Evolutionary conservation across 2,888 invertebrate species (phyloP).

Genomic region (Aphodius granarius): DNA sequence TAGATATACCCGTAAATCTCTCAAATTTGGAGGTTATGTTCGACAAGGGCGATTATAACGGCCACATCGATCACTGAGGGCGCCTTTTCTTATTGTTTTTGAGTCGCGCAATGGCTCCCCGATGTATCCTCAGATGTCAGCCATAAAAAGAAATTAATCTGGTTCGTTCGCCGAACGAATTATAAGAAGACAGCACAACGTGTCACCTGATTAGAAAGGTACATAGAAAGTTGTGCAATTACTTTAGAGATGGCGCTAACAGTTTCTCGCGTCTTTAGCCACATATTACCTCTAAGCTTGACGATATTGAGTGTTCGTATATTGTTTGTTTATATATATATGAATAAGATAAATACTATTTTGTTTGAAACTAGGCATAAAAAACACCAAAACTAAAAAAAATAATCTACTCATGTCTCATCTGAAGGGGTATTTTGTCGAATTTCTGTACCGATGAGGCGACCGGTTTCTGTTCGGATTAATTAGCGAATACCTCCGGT

Average conservation of each 20-base stretch:
- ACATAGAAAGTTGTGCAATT: too few relatives aligned
- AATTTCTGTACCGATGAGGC: neutral
- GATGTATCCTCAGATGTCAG: neutral
- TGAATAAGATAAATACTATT: too few relatives aligned
- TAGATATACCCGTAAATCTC: constrained; percentile 3
- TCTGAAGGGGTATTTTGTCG: neutral
- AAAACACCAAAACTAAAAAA: too few relatives aligned
- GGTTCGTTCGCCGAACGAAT: neutral
- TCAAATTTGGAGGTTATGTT: constrained; percentile 13
- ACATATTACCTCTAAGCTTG: too few relatives aligned
- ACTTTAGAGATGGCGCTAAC: too few relatives aligned
- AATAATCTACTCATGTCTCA: neutral
- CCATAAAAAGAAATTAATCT: constrained; percentile 13
- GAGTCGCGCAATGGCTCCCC: constrained; percentile 6
- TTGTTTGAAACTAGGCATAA: too few relatives aligned
- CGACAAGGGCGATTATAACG: constrained; percentile 4
- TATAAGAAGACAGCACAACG: neutral
- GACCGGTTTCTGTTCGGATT: neutral
- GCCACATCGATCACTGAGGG: neutral
- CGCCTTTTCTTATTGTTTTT: constrained; percentile 12
- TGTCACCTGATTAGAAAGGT: too few relatives aligned
- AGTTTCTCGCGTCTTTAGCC: too few relatives aligned
- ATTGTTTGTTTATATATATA: too few relatives aligned
- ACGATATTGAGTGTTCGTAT: too few relatives aligned
- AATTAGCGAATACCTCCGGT: neutral